Evolutionary conservation across 2,113 vertebrate genomes (phyloP).

Genomic region (Turdus rufiventris): DNA sequence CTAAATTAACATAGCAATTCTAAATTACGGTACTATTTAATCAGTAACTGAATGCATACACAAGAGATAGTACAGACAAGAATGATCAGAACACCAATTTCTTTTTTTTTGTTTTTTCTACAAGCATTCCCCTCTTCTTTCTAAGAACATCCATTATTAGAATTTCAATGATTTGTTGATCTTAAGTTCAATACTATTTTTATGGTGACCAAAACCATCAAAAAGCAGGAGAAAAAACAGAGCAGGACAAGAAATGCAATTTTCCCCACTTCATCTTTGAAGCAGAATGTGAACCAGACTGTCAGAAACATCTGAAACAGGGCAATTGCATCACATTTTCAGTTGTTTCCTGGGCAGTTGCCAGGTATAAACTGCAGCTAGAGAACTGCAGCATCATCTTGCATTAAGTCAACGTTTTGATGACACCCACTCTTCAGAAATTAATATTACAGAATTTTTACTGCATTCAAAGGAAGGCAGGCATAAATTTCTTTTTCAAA

Average conservation of each 20-base stretch:
- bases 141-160: background rate
- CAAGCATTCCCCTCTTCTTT: background rate
- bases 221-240: background rate
- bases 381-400: background rate
- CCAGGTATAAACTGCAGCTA: background rate
- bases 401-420: background rate
- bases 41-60: background rate
- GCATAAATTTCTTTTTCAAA: background rate
- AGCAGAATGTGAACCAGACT: background rate
- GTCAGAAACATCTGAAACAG: background rate
- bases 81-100: background rate
- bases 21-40: background rate
- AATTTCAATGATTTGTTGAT: background rate
- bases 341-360: background rate
- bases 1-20: background rate
- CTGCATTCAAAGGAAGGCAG: background rate
- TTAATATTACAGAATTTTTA: background rate
- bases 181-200: background rate
- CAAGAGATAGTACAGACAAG: background rate
- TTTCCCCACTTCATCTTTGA: background rate
- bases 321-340: accelerated
- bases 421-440: background rate
- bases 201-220: background rate
- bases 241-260: background rate
- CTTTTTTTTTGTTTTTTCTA: background rate